Evolutionary conservation across 2,113 vertebrate genomes (phyloP).

Genomic region (Rhadina sibilatrix): DNA sequence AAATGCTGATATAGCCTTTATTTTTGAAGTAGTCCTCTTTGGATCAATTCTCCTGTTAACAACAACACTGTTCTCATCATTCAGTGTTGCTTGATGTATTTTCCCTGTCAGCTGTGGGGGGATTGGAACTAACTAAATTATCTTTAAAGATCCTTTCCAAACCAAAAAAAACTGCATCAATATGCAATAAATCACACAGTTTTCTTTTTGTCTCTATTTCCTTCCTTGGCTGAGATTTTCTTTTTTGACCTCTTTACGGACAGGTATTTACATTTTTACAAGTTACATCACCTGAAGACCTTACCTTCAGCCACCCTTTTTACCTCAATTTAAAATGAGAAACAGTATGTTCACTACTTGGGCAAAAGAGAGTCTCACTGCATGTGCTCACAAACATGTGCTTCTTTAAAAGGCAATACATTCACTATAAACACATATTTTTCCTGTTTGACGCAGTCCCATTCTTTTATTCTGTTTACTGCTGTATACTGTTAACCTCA

Average conservation of each 20-base stretch:
- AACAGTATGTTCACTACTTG: background rate
- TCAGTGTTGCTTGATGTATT: background rate
- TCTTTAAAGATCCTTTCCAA: background rate
- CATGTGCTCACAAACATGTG: background rate
- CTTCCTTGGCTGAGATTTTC: background rate
- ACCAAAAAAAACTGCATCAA: background rate
- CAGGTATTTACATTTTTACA: background rate
- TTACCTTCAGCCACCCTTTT: background rate
- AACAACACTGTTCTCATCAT: rapidly evolving
- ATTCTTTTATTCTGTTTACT: background rate
- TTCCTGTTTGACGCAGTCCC: background rate
- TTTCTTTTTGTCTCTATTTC: background rate
- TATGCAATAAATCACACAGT: background rate
- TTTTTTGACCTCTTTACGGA: background rate
- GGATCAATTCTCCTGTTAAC: background rate
- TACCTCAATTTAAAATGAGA: background rate
- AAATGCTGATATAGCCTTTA: background rate
- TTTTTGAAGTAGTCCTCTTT: background rate
- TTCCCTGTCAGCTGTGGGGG: rapidly evolving
- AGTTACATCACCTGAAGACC: background rate
- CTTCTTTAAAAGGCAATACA: background rate
- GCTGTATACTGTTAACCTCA: background rate
- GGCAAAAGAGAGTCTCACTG: background rate
- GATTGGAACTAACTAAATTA: background rate
- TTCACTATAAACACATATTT: background rate